A percentile compares a stretch with the other conserved stretches of the same genome.
Conservation (phyloP, 2,888 invertebrate genomes). For the Uropetala carovei region DNA sequence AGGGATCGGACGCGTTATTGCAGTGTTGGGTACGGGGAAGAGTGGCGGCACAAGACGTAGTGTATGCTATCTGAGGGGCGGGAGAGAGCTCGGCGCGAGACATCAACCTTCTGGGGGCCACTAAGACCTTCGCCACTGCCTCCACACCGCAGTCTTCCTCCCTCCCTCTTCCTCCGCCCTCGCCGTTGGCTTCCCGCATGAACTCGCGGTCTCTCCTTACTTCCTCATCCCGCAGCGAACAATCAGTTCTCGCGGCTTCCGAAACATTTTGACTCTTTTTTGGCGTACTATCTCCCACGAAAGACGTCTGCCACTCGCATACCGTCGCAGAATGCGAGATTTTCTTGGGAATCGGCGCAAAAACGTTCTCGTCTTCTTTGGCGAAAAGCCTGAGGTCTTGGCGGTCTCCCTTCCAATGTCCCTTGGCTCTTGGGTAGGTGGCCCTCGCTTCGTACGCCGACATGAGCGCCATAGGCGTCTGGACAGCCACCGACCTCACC, state of each 20-base stretch:
- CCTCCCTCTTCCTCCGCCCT: not conserved
- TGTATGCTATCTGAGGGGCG: constrained; percentile 22
- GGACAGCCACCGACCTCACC: constrained; percentile 43
- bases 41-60: not conserved
- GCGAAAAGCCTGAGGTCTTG: not conserved
- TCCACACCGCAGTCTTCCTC: constrained; percentile 10
- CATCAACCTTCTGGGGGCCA: constrained; percentile 23
- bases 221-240: not conserved
- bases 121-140: constrained; percentile 22
- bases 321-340: constrained; percentile 27
- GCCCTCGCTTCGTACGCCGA: not conserved
- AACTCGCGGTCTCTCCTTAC: not conserved
- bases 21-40: constrained; percentile 7
- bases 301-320: constrained; percentile 45
- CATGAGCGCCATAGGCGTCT: constrained; percentile 36
- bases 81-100: constrained; percentile 28
- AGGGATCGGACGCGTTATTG: not conserved
- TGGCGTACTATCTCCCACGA: constrained; percentile 6
- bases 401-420: not conserved
- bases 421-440: constrained; percentile 40
- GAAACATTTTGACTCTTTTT: not conserved
- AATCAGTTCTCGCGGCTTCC: not conserved
- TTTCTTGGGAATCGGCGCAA: constrained; percentile 3
- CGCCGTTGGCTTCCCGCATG: not conserved
- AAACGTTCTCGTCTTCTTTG: constrained; percentile 10